Evolutionary conservation across 2,888 invertebrate genomes (phyloP).

Genomic region (Acanthosepion esculentum): DNA sequence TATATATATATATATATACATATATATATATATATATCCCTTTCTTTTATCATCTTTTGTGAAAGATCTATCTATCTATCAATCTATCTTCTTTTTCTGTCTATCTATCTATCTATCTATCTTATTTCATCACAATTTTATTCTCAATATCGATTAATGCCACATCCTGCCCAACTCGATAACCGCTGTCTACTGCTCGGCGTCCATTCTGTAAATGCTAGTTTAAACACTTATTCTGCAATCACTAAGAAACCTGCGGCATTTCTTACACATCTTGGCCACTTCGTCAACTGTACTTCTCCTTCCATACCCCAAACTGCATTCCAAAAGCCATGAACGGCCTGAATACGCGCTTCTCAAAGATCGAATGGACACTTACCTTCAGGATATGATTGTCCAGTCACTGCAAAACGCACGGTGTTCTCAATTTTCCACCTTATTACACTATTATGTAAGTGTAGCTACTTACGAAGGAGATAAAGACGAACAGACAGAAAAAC

Average conservation of each 20-base stretch:
- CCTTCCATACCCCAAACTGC: no score
- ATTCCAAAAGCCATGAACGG: not conserved
- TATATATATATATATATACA: no score
- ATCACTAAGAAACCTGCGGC: not conserved
- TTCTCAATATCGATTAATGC: no score
- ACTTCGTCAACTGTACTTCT: not conserved
- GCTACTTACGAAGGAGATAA: not conserved
- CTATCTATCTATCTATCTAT: no score
- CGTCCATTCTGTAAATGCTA: not conserved
- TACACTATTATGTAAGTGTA: not conserved
- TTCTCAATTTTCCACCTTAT: not conserved
- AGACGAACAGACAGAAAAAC: not conserved
- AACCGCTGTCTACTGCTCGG: not conserved
- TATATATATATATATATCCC: no score
- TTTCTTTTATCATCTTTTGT: no score
- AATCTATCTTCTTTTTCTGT: no score
- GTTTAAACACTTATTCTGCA: not conserved
- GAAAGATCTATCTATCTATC: no score
- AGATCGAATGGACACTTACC: conserved; percentile 33
- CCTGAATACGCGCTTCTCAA: not conserved
- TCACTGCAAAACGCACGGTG: not conserved
- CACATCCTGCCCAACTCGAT: no score
- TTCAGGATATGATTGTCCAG: not conserved
- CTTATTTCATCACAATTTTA: no score
- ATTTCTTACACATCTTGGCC: not conserved